Evolutionary conservation across 2,888 invertebrate species (phyloP), one percentile per base, ranked within the genome.

Genomic region (Zonitis immaculata): DNA sequence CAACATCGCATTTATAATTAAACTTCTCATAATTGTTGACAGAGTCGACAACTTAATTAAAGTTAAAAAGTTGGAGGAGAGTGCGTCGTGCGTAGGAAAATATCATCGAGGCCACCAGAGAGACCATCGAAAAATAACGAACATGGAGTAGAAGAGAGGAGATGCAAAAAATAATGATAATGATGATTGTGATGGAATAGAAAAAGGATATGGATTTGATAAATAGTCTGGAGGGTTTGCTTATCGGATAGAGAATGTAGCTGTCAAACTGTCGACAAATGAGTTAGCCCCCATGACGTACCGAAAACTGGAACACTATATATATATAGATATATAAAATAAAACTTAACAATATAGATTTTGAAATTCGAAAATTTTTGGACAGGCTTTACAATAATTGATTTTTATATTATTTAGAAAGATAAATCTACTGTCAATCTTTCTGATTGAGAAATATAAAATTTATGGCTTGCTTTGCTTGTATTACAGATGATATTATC

Each of bases 381-480:
- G n/a, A n/a, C n/a, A n/a, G n/a, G n/a, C n/a, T n/a, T n/a, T n/a
- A n/a, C n/a, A n/a, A n/a, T n/a, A n/a, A n/a, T n/a, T n/a, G n/a
- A n/a, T n/a, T n/a, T n/a, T n/a, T 12, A 42, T 42, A 18, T 42
- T 7, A 39, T 44, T n/a, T n/a, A n/a, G n/a, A n/a, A 44, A 50
- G 52, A 57, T 54, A 47, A 55, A 57, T 55, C 54, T 56, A 51
- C 51, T 51, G 55, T 51, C 51, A 53, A 54, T 52, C 52, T 49
- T 49, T 51, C 50, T 60, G 60, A 61, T 61, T 59, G 60, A 57
- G 52, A 57, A 60, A 62, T 62, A 60, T 60, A 60, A 60, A 62
- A 60, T 62, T 62, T 60, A 62, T 62, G 52, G 54, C 51, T 52
- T 51, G 57, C n/a, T 58, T 57, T 62, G 57, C 57, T 35, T n/a